These are phyloP conservation scores for Cardiocondyla obscurior DNA, from an alignment of 1,140 invertebrate species.

Conservation along the genomic window DNA sequence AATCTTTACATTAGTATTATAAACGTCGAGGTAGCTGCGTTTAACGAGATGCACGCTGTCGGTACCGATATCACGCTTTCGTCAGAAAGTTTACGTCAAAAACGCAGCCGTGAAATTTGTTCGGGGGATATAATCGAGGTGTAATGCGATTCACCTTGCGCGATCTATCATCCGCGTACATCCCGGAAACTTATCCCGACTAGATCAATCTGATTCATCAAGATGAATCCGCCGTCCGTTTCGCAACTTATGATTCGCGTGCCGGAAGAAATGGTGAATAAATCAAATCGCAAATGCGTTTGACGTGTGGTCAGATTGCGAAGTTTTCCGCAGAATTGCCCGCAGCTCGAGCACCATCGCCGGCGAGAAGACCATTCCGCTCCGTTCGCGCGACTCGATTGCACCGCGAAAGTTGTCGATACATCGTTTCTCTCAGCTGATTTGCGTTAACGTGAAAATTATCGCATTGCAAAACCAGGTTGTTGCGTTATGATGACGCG, in stretches of 20 bases:
- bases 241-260: constrained; percentile 15
- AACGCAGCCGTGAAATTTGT: not conserved
- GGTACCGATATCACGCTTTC: not conserved
- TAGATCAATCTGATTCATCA: constrained; percentile 30
- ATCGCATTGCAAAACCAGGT: not conserved
- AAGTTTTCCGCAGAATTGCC: constrained; percentile 65
- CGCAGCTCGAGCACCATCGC: constrained; percentile 42
- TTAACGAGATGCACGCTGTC: not conserved
- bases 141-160: not conserved
- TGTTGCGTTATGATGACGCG: not conserved
- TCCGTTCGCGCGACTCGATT: not conserved
- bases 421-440: not conserved
- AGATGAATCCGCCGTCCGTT: constrained; percentile 29
- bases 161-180: not conserved
- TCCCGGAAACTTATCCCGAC: not conserved
- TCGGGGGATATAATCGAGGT: not conserved
- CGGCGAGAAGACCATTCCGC: constrained; percentile 38
- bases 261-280: constrained; percentile 49
- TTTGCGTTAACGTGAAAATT: constrained; percentile 16
- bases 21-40: too few species aligned
- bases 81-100: not conserved
- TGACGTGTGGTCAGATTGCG: constrained; percentile 61
- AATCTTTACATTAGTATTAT: not conserved
- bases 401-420: not conserved
- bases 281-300: constrained; percentile 67